Percentiles rank a stretch among this genome's conserved stretches.
Evolutionary conservation across 2,888 invertebrate species (phyloP).

Genomic region (Orthonychiurus folsomi): DNA sequence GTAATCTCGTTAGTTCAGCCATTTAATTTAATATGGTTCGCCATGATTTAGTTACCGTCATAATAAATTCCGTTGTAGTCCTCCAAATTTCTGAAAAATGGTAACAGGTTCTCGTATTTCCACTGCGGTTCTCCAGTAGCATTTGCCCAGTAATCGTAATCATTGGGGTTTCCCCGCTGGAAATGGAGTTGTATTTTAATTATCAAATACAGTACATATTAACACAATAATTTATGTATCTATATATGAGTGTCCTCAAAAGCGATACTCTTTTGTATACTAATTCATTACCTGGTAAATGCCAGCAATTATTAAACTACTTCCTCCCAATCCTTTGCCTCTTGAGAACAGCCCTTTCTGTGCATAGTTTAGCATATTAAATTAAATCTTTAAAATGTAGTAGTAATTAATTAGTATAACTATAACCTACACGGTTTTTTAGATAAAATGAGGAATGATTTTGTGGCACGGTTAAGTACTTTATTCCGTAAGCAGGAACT

Average conservation of each 20-base stretch:
- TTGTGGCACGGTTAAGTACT: constrained; percentile 8
- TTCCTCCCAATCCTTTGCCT: constrained; percentile 10
- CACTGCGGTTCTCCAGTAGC: constrained; percentile 22
- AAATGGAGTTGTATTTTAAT: too few species aligned
- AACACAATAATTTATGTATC: too few species aligned
- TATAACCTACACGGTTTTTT: neutral
- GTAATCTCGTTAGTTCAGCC: neutral
- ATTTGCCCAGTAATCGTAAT: constrained; percentile 29
- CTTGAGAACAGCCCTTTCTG: constrained; percentile 1
- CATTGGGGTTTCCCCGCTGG: constrained; percentile 17
- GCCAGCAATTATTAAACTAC: constrained; percentile 5
- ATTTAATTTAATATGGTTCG: too few species aligned
- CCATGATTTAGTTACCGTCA: too few species aligned
- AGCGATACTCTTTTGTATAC: too few species aligned
- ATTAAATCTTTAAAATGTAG: neutral
- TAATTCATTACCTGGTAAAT: too few species aligned
- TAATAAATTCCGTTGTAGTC: constrained; percentile 7
- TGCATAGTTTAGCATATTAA: too few species aligned
- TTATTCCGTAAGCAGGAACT: neutral
- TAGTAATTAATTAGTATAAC: neutral
- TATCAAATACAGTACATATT: too few species aligned
- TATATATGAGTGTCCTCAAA: too few species aligned
- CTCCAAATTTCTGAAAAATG: constrained; percentile 21
- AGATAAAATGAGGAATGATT: neutral
- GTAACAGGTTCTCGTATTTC: constrained; percentile 23